Percentiles rank a stretch among this genome's conserved stretches.
Conservation (phyloP, 2,797 vertebrate genomes). For the Rhabdophis nuchalis region DNA sequence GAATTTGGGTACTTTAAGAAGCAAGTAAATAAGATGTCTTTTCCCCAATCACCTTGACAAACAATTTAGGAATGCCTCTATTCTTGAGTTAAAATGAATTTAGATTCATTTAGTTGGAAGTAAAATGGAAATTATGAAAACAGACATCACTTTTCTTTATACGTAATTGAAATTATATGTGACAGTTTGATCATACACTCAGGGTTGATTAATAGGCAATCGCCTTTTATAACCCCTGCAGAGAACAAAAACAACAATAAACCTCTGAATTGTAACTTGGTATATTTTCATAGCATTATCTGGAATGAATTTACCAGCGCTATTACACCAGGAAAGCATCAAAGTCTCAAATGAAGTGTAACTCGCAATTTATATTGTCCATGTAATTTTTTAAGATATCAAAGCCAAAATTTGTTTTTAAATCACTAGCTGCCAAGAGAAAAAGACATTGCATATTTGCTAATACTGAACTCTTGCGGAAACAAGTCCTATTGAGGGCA, state of each 20-base stretch:
- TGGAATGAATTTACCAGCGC: not conserved
- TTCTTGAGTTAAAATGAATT: not conserved
- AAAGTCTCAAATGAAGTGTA: not conserved
- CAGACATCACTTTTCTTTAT: not conserved
- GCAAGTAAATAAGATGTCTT: not conserved
- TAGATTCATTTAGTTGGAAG: not conserved
- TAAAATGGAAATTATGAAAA: not conserved
- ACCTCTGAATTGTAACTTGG: not conserved
- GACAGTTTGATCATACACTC: not conserved
- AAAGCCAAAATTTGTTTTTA: not conserved
- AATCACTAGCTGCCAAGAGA: not conserved
- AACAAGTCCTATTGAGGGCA: not conserved
- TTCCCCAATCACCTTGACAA: not conserved
- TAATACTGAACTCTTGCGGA: not conserved
- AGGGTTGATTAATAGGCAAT: not conserved
- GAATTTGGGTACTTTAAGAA: not conserved
- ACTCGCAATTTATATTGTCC: not conserved
- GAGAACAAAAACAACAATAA: not conserved
- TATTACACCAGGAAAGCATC: not conserved
- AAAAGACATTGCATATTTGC: not conserved
- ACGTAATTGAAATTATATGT: not conserved
- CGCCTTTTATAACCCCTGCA: not conserved
- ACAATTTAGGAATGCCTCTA: not conserved
- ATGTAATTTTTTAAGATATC: constrained; percentile 1
- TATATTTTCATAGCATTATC: not conserved